Conservation (phyloP, 53 echinoderm and acorn worm species). For the Patiria pectinifera region DNA sequence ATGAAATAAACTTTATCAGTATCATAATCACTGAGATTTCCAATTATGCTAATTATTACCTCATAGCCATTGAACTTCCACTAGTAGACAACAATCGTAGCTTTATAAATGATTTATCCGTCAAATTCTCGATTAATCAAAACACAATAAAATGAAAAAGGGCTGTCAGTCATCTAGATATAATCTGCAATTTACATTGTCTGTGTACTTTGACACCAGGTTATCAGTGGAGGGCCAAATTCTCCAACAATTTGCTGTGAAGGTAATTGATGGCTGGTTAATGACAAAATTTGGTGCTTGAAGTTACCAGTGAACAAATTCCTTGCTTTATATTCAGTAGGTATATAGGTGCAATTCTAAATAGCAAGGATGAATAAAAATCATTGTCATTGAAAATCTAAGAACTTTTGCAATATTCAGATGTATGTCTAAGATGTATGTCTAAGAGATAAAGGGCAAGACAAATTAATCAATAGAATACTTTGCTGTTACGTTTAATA, state of each 20-base stretch:
- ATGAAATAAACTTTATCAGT: no score
- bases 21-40: no score
- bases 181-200: not conserved
- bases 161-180: not conserved
- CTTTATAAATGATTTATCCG: no score
- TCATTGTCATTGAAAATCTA: not conserved
- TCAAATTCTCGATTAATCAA: not conserved
- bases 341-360: not conserved
- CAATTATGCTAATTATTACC: no score
- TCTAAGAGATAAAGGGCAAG: no score
- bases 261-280: not conserved
- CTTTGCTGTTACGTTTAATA: not conserved
- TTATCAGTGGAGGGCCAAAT: not conserved
- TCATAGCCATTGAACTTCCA: no score
- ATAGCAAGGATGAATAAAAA: not conserved
- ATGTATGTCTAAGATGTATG: no score
- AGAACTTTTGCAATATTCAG: not conserved
- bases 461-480: no score
- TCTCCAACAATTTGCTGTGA: not conserved
- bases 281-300: not conserved
- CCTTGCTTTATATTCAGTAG: no score
- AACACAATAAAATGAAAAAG: not conserved
- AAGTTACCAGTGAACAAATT: not conserved
- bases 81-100: no score
- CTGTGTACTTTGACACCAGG: conserved; percentile 13